These are phyloP conservation scores for Nixonia krombeini DNA, from an alignment of 1,140 invertebrate species.

Conservation along the genomic window DNA sequence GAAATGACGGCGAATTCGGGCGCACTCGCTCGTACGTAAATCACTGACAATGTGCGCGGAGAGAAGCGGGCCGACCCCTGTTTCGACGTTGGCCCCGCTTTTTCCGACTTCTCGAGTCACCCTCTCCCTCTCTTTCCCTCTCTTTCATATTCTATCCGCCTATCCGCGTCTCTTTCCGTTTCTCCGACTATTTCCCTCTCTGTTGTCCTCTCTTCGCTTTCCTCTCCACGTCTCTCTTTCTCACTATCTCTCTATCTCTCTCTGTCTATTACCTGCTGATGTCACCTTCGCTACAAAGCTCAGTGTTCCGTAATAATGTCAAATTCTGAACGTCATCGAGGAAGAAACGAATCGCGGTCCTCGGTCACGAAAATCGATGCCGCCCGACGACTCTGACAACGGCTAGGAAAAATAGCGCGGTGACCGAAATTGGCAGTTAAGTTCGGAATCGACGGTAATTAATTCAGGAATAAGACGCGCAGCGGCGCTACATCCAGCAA, in stretches of 20 bases:
- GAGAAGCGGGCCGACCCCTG: conserved; percentile 20
- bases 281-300: conserved; percentile 15
- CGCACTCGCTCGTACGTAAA: conserved; percentile 53
- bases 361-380: conserved; percentile 6
- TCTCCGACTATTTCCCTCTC: too few species aligned
- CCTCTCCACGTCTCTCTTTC: too few species aligned
- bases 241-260: too few species aligned
- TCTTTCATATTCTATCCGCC: too few species aligned
- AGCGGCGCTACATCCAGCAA: too few species aligned
- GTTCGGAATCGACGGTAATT: too few species aligned
- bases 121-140: conserved; percentile 12
- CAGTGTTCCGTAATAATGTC: conserved; percentile 15
- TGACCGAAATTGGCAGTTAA: too few species aligned
- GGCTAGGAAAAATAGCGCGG: too few species aligned
- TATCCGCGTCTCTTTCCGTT: too few species aligned
- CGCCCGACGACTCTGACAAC: too few species aligned
- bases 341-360: conserved; percentile 10
- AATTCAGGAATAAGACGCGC: too few species aligned
- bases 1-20: conserved; percentile 61
- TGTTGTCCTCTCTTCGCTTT: too few species aligned
- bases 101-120: conserved; percentile 13
- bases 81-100: conserved; percentile 20
- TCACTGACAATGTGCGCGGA: conserved; percentile 55
- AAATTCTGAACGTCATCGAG: conserved; percentile 12
- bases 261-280: conserved; percentile 22